A percentile compares a stretch with the other conserved stretches of the same genome.
phyloP scores from a whole-genome alignment of 1,140 invertebrate species.

The Helicoverpa armigera region DNA sequence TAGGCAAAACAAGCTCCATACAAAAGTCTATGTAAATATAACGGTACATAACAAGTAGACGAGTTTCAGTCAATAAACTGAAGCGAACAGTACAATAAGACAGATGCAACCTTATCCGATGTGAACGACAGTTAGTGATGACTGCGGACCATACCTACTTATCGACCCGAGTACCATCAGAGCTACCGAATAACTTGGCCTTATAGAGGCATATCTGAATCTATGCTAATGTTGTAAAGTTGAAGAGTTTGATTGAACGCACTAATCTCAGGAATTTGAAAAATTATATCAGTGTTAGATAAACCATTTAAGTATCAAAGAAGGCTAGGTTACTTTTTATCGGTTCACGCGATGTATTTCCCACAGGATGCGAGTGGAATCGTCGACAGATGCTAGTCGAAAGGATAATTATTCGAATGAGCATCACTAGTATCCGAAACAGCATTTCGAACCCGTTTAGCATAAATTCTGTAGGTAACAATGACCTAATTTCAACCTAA shows the following conservation, averaged over 20 bases:
- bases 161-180: neutral
- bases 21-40: neutral
- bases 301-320: too few species aligned
- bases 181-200: neutral
- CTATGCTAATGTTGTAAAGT: too few species aligned
- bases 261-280: neutral
- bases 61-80: neutral
- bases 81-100: conserved; percentile 3
- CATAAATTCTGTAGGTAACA: neutral
- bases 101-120: neutral
- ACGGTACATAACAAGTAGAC: neutral
- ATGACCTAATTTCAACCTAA: conserved; percentile 18
- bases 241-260: too few species aligned
- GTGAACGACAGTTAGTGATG: conserved; percentile 13
- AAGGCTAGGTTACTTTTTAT: too few species aligned
- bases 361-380: too few species aligned
- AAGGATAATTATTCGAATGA: neutral
- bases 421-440: neutral
- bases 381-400: too few species aligned
- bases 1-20: neutral
- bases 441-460: neutral
- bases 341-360: too few species aligned
- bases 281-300: too few species aligned
- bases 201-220: neutral
- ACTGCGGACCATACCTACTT: neutral